These are phyloP conservation scores for Zosterops pallidus DNA, from an alignment of 2,113 vertebrate species.

Conservation along the genomic window DNA sequence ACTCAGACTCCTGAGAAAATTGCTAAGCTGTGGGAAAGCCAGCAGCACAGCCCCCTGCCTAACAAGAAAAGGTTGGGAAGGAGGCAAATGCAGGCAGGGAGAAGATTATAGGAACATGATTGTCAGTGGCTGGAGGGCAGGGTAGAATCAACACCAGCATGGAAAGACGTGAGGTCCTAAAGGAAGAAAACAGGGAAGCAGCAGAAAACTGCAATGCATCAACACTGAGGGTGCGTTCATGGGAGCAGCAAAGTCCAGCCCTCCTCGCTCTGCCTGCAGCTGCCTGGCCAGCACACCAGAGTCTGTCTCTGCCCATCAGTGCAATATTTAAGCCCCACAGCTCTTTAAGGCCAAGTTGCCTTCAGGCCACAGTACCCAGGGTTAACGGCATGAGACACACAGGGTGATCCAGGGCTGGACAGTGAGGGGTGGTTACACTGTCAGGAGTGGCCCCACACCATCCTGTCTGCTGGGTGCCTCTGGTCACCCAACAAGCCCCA, in stretches of 20 bases:
- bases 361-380: neutral
- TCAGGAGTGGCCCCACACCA: fast-evolving
- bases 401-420: neutral
- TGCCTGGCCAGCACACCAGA: fast-evolving
- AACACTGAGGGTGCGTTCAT: fast-evolving
- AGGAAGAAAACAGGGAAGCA: neutral
- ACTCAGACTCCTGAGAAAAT: neutral
- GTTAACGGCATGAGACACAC: fast-evolving
- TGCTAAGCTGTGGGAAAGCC: neutral
- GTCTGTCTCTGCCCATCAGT: fast-evolving
- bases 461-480: neutral
- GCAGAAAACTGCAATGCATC: neutral
- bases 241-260: neutral
- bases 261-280: neutral
- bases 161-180: neutral
- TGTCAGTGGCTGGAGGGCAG: neutral
- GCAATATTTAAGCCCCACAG: neutral
- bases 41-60: neutral
- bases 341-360: neutral
- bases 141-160: neutral
- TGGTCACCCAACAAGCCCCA: neutral
- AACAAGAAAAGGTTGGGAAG: neutral
- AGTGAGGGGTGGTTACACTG: neutral
- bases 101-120: neutral
- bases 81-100: neutral